These are phyloP conservation scores for Caenorhabditis plicata DNA, from an alignment of 2,888 invertebrate species.

Conservation along the genomic window DNA sequence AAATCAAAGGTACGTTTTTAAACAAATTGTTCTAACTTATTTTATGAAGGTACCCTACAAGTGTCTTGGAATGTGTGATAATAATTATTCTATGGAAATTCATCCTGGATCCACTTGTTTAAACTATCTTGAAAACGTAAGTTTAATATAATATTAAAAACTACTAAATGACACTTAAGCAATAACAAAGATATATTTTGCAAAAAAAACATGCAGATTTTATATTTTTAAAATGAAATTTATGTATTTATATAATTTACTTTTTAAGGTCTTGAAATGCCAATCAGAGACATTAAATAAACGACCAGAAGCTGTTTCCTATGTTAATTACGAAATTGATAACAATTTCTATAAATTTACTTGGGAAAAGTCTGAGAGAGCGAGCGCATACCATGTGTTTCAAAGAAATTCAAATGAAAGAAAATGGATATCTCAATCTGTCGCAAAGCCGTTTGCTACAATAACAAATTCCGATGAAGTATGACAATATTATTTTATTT, in stretches of 20 bases:
- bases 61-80: conserved; percentile 46
- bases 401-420: conserved; percentile 1
- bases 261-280: conserved; percentile 25
- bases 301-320: conserved; percentile 23
- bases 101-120: background rate
- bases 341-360: conserved; percentile 8
- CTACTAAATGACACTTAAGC: too few species aligned
- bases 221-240: too few species aligned
- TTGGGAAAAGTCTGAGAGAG: conserved; percentile 15
- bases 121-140: background rate
- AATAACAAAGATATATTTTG: too few species aligned
- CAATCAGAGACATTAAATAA: conserved; percentile 17
- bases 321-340: conserved; percentile 4
- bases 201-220: too few species aligned
- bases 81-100: background rate
- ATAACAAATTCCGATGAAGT: conserved; percentile 22
- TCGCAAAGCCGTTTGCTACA: background rate
- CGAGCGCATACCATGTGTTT: conserved; percentile 32
- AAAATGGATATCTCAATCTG: conserved; percentile 9
- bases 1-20: conserved; percentile 11
- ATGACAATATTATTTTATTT: background rate
- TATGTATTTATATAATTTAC: too few species aligned
- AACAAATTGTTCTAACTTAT: background rate
- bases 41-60: conserved; percentile 33
- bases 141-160: too few species aligned